A percentile compares a stretch with the other conserved stretches of the same genome.
phyloP scores from a whole-genome alignment of 2,888 invertebrate species.

The Heterodera filipjevi region DNA sequence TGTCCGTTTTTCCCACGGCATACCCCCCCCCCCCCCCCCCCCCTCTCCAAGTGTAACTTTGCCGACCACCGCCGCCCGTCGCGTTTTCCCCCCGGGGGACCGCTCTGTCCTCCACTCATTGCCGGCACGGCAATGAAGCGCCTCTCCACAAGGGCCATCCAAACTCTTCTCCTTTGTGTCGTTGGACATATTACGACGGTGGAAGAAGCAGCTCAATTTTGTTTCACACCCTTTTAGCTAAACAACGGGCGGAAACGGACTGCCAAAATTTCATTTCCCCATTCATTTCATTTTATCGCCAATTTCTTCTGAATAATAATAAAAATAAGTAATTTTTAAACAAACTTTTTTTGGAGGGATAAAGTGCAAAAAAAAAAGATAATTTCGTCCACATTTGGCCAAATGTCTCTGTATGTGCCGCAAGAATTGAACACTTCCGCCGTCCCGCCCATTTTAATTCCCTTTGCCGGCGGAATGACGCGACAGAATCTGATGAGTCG shows the following conservation, averaged over 20 bases:
- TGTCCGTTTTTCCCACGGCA: too few relatives aligned
- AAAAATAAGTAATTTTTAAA: too few relatives aligned
- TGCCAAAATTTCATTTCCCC: conserved; percentile 8
- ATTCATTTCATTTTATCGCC: not conserved
- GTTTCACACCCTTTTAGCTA: not conserved
- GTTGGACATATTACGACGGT: not conserved
- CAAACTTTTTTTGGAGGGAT: too few relatives aligned
- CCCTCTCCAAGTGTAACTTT: not conserved
- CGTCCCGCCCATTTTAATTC: conserved; percentile 35
- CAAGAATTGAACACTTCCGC: conserved; percentile 21
- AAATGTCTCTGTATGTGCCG: conserved; percentile 35
- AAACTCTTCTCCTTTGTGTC: not conserved
- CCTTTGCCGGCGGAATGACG: conserved; percentile 26
- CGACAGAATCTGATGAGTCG: conserved; percentile 37
- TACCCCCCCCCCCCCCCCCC: not conserved
- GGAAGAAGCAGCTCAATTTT: not conserved
- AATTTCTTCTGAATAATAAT: not conserved
- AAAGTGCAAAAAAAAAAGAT: too few relatives aligned
- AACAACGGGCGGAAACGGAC: not conserved
- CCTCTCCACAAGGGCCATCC: not conserved
- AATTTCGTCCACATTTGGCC: not conserved
- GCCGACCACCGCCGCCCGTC: not conserved
- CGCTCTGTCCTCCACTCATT: not conserved
- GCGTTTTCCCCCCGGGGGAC: not conserved
- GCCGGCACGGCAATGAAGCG: not conserved